Conservation (phyloP, 2,797 vertebrate species). For the Siniperca obscura region DNA sequence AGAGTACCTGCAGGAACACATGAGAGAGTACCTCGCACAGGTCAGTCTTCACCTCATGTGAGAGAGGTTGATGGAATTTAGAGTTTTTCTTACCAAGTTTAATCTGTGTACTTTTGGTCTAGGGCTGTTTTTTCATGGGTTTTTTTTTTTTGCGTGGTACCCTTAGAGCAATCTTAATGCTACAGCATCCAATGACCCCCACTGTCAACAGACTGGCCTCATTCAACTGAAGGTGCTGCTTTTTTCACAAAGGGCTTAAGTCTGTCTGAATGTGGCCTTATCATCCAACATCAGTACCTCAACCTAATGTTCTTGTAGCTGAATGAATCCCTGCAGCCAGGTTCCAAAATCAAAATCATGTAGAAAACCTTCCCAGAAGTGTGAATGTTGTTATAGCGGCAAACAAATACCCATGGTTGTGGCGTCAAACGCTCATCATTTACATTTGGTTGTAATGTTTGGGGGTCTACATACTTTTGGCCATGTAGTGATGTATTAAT, state of each 20-base stretch:
- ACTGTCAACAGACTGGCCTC: no score
- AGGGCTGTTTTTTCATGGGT: neutral
- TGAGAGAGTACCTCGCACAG: conserved; percentile 89
- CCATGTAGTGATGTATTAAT: neutral
- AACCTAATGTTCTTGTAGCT: neutral
- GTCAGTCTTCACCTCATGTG: conserved; percentile 74
- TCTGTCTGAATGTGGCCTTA: no score
- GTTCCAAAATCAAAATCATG: neutral
- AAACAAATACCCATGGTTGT: neutral
- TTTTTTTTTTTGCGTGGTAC: neutral
- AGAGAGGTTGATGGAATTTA: neutral
- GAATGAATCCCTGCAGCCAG: neutral
- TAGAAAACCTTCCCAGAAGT: neutral
- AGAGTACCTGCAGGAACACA: conserved; percentile 82
- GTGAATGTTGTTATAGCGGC: neutral
- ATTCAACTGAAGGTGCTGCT: no score
- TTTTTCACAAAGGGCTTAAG: no score
- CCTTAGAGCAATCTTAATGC: neutral
- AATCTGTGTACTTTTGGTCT: neutral
- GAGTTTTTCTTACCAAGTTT: neutral
- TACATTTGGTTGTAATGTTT: neutral
- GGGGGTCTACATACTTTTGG: neutral
- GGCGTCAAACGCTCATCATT: neutral
- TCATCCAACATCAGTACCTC: neutral
- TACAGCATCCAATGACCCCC: neutral